These are phyloP conservation scores for Formicarius rufipectus DNA, from an alignment of 2,113 vertebrate genomes.

Conservation along the genomic window DNA sequence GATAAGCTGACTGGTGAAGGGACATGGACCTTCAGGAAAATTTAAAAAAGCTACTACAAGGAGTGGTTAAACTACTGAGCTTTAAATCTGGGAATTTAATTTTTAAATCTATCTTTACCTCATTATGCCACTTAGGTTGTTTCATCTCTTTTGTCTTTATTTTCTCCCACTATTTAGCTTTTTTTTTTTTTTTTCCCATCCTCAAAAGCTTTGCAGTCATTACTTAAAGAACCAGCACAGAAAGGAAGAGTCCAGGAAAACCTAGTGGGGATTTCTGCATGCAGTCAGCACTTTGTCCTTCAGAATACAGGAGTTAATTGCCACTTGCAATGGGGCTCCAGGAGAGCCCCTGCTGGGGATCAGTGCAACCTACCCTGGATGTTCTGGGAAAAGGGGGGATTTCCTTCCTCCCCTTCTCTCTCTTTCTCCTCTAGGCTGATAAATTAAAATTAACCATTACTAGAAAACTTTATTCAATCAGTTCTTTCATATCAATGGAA, in stretches of 20 bases:
- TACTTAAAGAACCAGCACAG: background rate
- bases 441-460: background rate
- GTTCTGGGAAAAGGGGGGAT: background rate
- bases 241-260: background rate
- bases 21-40: background rate
- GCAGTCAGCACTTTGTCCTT: background rate
- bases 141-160: background rate
- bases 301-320: background rate
- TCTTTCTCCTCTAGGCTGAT: background rate
- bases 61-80: background rate
- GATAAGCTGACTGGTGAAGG: background rate
- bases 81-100: background rate
- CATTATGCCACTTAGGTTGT: background rate
- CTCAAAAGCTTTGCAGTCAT: background rate
- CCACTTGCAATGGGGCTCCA: background rate
- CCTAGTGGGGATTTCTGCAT: background rate
- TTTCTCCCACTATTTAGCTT: background rate
- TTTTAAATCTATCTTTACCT: background rate
- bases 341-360: too few relatives aligned
- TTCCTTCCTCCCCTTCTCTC: background rate
- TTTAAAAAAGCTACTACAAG: background rate
- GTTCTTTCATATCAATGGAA: fast-evolving
- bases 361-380: background rate
- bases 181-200: background rate
- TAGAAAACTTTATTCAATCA: background rate